Evolutionary conservation across 2,888 invertebrate species (phyloP), one percentile per base, ranked within the genome.

Genomic region (Ormyrus pomaceus): DNA sequence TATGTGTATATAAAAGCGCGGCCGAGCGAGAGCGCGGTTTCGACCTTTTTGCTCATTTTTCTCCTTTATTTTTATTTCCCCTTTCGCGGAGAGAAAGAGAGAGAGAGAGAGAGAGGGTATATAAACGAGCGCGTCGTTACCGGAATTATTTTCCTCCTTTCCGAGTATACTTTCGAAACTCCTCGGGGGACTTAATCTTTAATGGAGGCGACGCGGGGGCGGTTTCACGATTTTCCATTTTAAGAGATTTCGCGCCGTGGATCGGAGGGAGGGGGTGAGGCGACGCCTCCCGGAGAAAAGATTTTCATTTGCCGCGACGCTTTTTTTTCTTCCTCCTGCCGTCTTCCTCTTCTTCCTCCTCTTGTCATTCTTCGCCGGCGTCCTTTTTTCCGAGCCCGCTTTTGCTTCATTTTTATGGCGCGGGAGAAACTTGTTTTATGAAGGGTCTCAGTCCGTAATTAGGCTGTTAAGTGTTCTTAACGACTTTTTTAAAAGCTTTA

Each of bases 181-280:
- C 69, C 19, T 19, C 56, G 6, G 64, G 61, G 62, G 66, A 66
- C 75, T 79, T 75, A 75, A 79, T 79, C 79, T 66, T 79, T 80
- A 66, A 72, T 76, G 48, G 65, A 55, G 46, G 65, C 48, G 59
- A 58, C 59, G 53, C 48, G 7, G n/a, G 50, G 13, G 19, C 19
- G 19, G 19, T 19, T 58, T 59, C 70, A 46, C 64, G 58, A 71
- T 71, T 72, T 76, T 72, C 56, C 76, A 50, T 72, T 80, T 76
- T 66, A 66, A 55, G 34, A 58, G 51, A 69, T 75, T 70, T 69
- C 50, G 5, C 53, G 53, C 51, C 19, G 19, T 19, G 19, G 19
- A 19, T 19, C 19, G 1, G 19, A 19, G 19, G 19, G 13, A 1
- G 19, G 13, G 19, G 19, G 19, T 19, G 19, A 19, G 19, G 19